phyloP scores from a whole-genome alignment of 2,113 vertebrate species.

The Pteropus alecto region DNA sequence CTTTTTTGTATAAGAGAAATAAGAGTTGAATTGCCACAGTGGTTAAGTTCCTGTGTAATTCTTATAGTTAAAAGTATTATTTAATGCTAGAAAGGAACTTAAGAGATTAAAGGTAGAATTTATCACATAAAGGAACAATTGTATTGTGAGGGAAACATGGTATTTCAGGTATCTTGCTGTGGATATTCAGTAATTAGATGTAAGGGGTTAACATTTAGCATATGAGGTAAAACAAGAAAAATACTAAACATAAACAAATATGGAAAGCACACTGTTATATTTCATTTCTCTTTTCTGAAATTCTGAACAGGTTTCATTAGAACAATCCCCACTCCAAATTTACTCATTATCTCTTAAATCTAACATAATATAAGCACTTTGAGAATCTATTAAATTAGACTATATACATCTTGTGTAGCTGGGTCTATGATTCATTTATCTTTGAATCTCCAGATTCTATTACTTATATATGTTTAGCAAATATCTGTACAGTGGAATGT shows the following conservation, averaged over 20 bases:
- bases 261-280: neutral
- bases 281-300: neutral
- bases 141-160: neutral
- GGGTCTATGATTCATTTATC: neutral
- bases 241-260: neutral
- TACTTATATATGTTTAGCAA: neutral
- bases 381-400: neutral
- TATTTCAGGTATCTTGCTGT: neutral
- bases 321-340: neutral
- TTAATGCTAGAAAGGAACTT: conserved; percentile 19
- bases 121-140: neutral
- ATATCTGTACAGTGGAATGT: neutral
- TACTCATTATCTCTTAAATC: neutral
- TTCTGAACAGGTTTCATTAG: neutral
- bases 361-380: neutral
- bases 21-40: conserved; percentile 19
- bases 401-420: neutral
- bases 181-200: conserved; percentile 14
- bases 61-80: conserved; percentile 54
- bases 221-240: conserved; percentile 27
- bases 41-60: conserved; percentile 55
- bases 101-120: conserved; percentile 27
- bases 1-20: conserved; percentile 61
- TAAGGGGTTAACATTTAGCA: neutral
- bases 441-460: neutral